Percentiles rank a stretch among this genome's conserved stretches.
phyloP scores from a whole-genome alignment of 2,888 invertebrate species.

The Andrena camellia region DNA sequence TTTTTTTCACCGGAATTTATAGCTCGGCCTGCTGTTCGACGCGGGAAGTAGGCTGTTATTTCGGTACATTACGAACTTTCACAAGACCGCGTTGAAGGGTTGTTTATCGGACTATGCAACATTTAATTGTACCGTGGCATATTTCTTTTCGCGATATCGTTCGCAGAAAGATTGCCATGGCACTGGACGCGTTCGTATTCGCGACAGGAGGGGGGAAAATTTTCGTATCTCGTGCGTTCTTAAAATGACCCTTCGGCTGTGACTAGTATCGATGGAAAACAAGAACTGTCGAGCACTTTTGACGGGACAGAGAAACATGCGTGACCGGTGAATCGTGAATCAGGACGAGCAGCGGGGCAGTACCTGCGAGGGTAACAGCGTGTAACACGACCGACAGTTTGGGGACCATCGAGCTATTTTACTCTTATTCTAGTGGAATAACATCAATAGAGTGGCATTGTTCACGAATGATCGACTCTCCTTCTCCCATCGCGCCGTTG shows the following conservation, averaged over 20 bases:
- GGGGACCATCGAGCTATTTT: slow-evolving; percentile 35
- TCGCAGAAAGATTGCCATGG: too few relatives aligned
- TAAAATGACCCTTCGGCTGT: too few relatives aligned
- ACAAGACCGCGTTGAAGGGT: not conserved
- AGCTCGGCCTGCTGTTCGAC: not conserved
- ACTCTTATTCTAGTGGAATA: slow-evolving; percentile 37
- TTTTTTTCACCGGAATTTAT: not conserved
- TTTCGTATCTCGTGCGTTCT: too few relatives aligned
- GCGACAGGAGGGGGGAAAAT: too few relatives aligned
- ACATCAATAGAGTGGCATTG: slow-evolving; percentile 47
- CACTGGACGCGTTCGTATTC: too few relatives aligned
- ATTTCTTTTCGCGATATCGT: not conserved
- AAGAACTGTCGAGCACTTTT: slow-evolving; percentile 5
- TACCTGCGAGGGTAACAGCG: slow-evolving; percentile 39
- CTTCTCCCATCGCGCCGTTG: slow-evolving; percentile 15
- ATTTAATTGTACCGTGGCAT: not conserved
- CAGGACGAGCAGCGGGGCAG: slow-evolving; percentile 9
- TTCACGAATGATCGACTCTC: slow-evolving; percentile 44
- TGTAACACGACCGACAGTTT: slow-evolving; percentile 43
- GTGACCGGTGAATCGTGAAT: slow-evolving; percentile 21
- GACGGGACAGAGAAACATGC: not conserved
- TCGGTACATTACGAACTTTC: not conserved
- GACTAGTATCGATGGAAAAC: too few relatives aligned
- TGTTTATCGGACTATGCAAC: not conserved
- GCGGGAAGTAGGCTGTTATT: not conserved